These are phyloP conservation scores for Marisa cornuarietis DNA, from an alignment of 1,140 invertebrate genomes.

Conservation along the genomic window DNA sequence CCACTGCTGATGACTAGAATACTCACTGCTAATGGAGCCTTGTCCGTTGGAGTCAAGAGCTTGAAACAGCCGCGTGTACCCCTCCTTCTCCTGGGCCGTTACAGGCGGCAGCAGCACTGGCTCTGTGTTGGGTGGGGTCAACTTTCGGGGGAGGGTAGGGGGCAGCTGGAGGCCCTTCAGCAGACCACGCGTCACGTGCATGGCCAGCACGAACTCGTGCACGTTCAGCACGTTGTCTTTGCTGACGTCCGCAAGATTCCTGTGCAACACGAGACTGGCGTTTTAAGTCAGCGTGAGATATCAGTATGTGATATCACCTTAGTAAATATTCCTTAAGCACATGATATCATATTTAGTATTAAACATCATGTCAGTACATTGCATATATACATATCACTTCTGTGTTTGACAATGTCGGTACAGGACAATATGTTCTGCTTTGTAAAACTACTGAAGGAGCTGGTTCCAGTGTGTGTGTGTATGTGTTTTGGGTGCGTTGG, in stretches of 20 bases:
- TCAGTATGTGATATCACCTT: too few relatives aligned
- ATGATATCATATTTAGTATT: too few relatives aligned
- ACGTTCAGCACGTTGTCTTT: slow-evolving; percentile 59
- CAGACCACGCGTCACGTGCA: slow-evolving; percentile 52
- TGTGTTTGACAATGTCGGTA: too few relatives aligned
- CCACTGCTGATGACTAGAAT: too few relatives aligned
- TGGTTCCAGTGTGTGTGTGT: too few relatives aligned
- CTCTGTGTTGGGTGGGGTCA: slow-evolving; percentile 36
- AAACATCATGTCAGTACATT: too few relatives aligned
- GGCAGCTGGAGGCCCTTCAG: slow-evolving; percentile 45
- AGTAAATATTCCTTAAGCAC: too few relatives aligned
- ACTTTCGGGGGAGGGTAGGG: slow-evolving; percentile 40
- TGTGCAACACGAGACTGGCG: slow-evolving; percentile 25
- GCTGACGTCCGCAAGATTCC: slow-evolving; percentile 57
- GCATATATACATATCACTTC: too few relatives aligned
- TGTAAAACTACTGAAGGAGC: too few relatives aligned
- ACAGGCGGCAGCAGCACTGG: slow-evolving; percentile 27
- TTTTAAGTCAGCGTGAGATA: too few relatives aligned
- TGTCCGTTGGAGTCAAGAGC: slow-evolving; percentile 34
- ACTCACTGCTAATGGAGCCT: slow-evolving; percentile 46
- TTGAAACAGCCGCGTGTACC: slow-evolving; percentile 48
- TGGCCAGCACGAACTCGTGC: slow-evolving; percentile 56
- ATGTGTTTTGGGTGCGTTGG: too few relatives aligned
- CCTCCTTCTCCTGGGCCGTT: slow-evolving; percentile 40
- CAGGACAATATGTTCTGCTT: too few relatives aligned